Conservation (phyloP, 1,140 invertebrate genomes). For the Pseudomyrmex cubaensis region DNA sequence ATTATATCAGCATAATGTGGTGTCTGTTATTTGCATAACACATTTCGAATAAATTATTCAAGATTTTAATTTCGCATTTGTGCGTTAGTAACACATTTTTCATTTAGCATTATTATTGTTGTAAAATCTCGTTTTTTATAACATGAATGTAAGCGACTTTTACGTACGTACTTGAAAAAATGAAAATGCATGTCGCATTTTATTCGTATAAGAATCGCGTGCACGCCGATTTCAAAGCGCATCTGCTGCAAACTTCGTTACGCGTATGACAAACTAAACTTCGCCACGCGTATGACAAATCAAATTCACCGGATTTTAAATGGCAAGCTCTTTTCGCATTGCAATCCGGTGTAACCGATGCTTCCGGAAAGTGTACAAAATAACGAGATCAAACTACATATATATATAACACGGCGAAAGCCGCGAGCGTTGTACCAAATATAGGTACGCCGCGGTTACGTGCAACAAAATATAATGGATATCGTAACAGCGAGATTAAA, state of each 20-base stretch:
- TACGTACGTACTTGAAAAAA: neutral
- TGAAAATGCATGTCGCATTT: neutral
- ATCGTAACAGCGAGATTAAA: neutral
- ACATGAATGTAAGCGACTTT: neutral
- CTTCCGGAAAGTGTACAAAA: neutral
- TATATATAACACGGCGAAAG: conserved; percentile 9
- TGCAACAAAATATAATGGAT: conserved; percentile 16
- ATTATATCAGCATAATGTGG: neutral
- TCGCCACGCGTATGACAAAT: neutral
- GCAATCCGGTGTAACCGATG: neutral
- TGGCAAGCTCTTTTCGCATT: neutral
- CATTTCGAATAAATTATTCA: conserved; percentile 8
- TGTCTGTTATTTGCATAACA: conserved; percentile 9
- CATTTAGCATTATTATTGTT: neutral
- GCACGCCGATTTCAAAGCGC: neutral
- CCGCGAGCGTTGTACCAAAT: neutral
- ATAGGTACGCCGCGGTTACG: neutral
- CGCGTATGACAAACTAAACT: too few species aligned
- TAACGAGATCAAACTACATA: conserved; percentile 38
- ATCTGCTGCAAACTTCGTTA: neutral
- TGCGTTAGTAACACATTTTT: neutral
- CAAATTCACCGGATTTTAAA: conserved; percentile 28
- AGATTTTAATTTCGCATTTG: conserved; percentile 2
- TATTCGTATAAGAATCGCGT: neutral
- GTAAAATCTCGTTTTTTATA: conserved; percentile 4